A percentile compares a stretch with the other conserved stretches of the same genome.
phyloP scores from a whole-genome alignment of 30 jellyfish, hydroid and myxozoan species.

The Clytia hemisphaerica region DNA sequence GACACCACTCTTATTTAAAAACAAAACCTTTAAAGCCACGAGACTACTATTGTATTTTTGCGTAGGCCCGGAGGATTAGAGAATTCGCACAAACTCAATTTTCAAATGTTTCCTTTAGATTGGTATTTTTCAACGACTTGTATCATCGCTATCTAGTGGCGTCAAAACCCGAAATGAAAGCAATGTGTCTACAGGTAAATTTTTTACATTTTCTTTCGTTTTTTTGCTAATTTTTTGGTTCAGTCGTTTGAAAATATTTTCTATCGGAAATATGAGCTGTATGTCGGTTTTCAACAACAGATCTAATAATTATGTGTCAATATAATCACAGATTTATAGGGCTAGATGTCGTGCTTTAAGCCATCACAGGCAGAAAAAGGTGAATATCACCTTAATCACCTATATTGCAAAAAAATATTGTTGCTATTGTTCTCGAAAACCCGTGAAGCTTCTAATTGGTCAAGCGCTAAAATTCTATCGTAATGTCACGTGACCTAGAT shows the following conservation, averaged over 20 bases:
- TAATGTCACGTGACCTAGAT: too few species aligned
- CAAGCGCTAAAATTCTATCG: too few species aligned
- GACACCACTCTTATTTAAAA: too few species aligned
- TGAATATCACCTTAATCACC: too few species aligned
- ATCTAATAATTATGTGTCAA: background rate
- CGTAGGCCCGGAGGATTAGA: background rate
- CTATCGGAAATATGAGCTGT: background rate
- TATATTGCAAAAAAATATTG: too few species aligned
- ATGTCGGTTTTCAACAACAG: background rate
- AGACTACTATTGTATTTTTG: background rate
- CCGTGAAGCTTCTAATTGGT: too few species aligned
- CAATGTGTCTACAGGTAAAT: slow-evolving; percentile 87
- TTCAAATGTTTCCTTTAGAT: slow-evolving; percentile 33
- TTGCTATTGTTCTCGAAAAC: too few species aligned
- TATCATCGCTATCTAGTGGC: slow-evolving; percentile 88
- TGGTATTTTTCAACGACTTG: slow-evolving; percentile 75
- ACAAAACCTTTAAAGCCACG: too few species aligned
- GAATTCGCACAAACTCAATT: background rate
- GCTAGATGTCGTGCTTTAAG: too few species aligned
- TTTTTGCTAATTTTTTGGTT: background rate
- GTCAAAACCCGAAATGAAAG: slow-evolving; percentile 94
- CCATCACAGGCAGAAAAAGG: too few species aligned
- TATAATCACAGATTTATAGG: too few species aligned
- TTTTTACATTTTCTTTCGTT: background rate
- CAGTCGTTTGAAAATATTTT: background rate